Base-by-base conservation (phyloP, 2,797 vertebrate genomes). In the Fundulus diaphanus region DNA sequence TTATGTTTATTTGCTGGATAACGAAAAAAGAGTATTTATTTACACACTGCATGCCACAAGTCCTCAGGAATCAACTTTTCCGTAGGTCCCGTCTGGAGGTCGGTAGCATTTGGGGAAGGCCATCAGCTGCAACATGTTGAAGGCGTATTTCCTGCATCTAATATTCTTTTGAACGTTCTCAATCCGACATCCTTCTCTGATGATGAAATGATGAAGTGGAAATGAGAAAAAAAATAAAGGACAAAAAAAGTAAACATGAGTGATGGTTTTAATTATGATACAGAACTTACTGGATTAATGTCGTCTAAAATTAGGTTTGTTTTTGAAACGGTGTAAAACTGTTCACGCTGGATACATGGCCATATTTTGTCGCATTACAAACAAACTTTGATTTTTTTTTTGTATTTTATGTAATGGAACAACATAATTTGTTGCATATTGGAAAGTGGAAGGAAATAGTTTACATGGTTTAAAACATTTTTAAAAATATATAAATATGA, bases 161-260 rank as follows among this genome's bases (percentile, higher is more conserved):
- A 99, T 96, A 94, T 99, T 99, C 97, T 99, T 99, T 96, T 97
- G 95, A 86, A 98, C 98, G 93, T 99, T 99, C 92, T 99, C 98
- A 96, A 99, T 99, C 93, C 98, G 98, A 96, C 98, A 99, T 96
- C 98, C 98, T 96, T 99, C 97, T 98, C 98, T 99, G 96, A 88
- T 84, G 87, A 85, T 69, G 79, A 84, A 88, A 88, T 78, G 67
- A 87, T 76, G 70, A 84, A 73, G 27, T 74, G 73, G 37, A 82
- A 70, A 77, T 70, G 74, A 70, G 18, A 52, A 72, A 79, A 77
- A 71, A 81, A 76, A 73, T 72, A 80, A 82, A 78, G 29, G 56
- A 76, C 79, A 71, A 83, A 71, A 35, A 74, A 80, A 66, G 29
- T 16, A 76, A 83, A 86, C 8, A 82, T 85, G 81, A 88, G 85